Base-by-base conservation (phyloP, 2,888 invertebrate genomes). In the Timema cristinae region DNA sequence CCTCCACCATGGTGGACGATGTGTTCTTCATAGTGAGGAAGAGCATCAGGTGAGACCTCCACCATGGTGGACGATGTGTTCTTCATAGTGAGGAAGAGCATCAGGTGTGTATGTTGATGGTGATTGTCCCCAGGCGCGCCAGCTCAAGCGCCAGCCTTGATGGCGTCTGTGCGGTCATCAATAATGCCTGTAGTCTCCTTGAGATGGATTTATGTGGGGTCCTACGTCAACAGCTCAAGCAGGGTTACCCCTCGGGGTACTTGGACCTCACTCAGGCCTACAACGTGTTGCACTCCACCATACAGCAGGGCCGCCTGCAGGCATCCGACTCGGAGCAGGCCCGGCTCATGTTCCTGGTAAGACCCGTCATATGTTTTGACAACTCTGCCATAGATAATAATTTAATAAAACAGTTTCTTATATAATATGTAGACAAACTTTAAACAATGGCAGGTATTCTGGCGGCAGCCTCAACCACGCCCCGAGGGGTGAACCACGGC, bases 41-140 rank as follows among this genome's bases (percentile, higher is more conserved):
- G 84, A 95, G 97, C 78, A 92, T 98, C 69, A 87, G 92, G 93
- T 90, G 32, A 32, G 32, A 91, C 91, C 0, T 96, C 97, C 5
- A 97, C 95, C 77, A 91, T 99, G 86, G 93, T 98, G 0, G 99
- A 99, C 81, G 98, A 99, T 82, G 93, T 97, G 0, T 98, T 98
- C 84, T 99, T 95, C 81, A 96, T 99, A 76, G 90, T 98, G 4
- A 91, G 96, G 78, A 98, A 98, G 84, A 95, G 97, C 78, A 92
- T 98, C 69, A 87, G 92, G 32, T 32, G 32, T 32, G 4, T 32
- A 32, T 32, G 32, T 32, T 32, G 72, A 79, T 79, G 32, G 32
- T 32, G 32, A 32, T 32, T 32, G 32, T 32, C 32, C 32, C 54
- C 80, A 94, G 96, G 76, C 90, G 98, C 75, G 91, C 95, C n/a